Evolutionary conservation across 2,888 invertebrate species (phyloP).

Genomic region (Drosophila yooni): DNA sequence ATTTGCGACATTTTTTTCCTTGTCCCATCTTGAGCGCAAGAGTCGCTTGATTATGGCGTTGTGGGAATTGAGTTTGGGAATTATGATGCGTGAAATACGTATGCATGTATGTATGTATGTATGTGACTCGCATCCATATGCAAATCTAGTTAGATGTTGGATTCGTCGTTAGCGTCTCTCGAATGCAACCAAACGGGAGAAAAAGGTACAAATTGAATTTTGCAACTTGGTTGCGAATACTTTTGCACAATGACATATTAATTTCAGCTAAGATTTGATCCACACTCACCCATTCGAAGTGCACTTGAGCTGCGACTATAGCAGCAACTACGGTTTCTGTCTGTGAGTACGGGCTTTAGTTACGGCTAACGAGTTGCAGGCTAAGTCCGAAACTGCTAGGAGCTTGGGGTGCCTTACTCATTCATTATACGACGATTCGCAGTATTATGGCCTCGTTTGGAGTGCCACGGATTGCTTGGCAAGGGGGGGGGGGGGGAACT

Average conservation of each 20-base stretch:
- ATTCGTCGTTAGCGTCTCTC: conserved; percentile 58
- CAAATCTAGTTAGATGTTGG: conserved; percentile 70
- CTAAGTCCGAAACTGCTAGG: conserved; percentile 27
- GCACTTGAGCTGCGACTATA: conserved; percentile 53
- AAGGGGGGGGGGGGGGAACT: not conserved
- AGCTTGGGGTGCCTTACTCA: conserved; percentile 55
- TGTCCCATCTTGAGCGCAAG: conserved; percentile 35
- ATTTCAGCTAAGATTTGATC: conserved; percentile 42
- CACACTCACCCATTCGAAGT: conserved; percentile 34
- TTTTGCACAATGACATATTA: conserved; percentile 74
- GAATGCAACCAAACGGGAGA: conserved; percentile 47
- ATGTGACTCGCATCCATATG: conserved; percentile 60
- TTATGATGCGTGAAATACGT: conserved; percentile 71
- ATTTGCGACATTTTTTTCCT: conserved; percentile 44
- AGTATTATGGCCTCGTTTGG: conserved; percentile 80
- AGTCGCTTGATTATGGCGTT: conserved; percentile 72
- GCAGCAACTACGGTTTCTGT: conserved; percentile 45
- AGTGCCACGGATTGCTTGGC: conserved; percentile 18
- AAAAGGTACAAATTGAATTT: conserved; percentile 69
- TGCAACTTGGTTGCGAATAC: conserved; percentile 58
- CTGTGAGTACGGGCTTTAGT: conserved; percentile 36
- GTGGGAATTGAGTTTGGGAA: conserved; percentile 76
- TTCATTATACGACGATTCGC: conserved; percentile 76
- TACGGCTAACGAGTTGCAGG: conserved; percentile 65
- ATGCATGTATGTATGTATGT: not conserved